Evolutionary conservation across 2,888 invertebrate species (phyloP), one percentile per base, ranked within the genome.

Genomic region (Tipula helvola): DNA sequence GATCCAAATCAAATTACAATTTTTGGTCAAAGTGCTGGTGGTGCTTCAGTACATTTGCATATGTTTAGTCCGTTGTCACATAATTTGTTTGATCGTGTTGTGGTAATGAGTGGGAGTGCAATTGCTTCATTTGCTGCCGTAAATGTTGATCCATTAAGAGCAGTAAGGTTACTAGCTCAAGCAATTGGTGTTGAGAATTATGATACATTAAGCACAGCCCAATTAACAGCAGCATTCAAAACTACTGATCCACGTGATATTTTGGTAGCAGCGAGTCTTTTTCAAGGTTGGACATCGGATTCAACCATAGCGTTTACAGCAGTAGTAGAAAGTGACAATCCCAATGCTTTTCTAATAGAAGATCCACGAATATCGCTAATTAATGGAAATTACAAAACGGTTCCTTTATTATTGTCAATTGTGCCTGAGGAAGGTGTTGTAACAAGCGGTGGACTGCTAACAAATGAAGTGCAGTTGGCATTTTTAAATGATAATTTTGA

Each of bases 331-430:
- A 41, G 41, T 84, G 8, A 12, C 92, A 92, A 89, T 5, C 41
- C n/a, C 28, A 36, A 18, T 39, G 90, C 91, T 13, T 92, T 91
- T 88, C 87, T 92, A 16, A 89, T 90, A 0, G 90, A 90, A 87
- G 88, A 90, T 86, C 92, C 92, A 0, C 39, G 90, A 13, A 88
- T 90, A 44, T 89, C 91, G 83, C 88, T 92, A 28, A 87, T 88
- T 87, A 86, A 36, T 52, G 90, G 90, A 39, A 89, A 90, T 86
- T 90, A 91, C 87, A 88, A 28, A 28, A 88, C 85, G 89, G 89
- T 85, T 89, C 92, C 92, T 5, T 90, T 90, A 89, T 90, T 92
- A 86, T 88, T 90, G 10, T 92, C 92, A 5, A 88, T 90, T 3
- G 90, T 90, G 1, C 88, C 90, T 57, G 89, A 90, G 57, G 92